Conservation (phyloP, 2,113 vertebrate genomes). For the Oreamnos americanus region DNA sequence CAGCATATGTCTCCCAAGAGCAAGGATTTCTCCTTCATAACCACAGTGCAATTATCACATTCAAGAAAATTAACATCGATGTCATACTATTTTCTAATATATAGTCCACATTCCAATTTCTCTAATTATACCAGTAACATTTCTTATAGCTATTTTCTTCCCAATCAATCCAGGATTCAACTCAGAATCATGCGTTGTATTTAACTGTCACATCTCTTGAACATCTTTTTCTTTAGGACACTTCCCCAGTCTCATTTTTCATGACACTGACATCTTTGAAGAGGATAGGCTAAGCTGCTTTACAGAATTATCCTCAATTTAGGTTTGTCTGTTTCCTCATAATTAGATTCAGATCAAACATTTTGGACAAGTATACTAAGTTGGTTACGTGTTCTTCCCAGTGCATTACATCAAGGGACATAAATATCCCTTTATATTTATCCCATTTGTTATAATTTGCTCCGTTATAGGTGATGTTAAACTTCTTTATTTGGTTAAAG, state of each 20-base stretch:
- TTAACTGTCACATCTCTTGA: background rate
- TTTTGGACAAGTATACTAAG: background rate
- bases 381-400: background rate
- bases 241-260: background rate
- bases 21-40: background rate
- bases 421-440: background rate
- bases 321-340: background rate
- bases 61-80: background rate
- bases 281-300: background rate
- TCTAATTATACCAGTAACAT: background rate
- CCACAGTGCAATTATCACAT: background rate
- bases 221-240: background rate
- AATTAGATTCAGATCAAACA: background rate
- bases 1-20: background rate
- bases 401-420: background rate
- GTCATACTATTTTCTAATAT: background rate
- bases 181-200: background rate
- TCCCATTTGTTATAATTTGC: background rate
- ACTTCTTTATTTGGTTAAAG: background rate
- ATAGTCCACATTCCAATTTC: background rate
- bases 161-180: background rate
- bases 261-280: background rate
- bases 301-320: background rate
- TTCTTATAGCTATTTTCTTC: background rate
- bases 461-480: background rate